Base-by-base conservation (phyloP, 2,888 invertebrate species). In the Cephus pygmeus region DNA sequence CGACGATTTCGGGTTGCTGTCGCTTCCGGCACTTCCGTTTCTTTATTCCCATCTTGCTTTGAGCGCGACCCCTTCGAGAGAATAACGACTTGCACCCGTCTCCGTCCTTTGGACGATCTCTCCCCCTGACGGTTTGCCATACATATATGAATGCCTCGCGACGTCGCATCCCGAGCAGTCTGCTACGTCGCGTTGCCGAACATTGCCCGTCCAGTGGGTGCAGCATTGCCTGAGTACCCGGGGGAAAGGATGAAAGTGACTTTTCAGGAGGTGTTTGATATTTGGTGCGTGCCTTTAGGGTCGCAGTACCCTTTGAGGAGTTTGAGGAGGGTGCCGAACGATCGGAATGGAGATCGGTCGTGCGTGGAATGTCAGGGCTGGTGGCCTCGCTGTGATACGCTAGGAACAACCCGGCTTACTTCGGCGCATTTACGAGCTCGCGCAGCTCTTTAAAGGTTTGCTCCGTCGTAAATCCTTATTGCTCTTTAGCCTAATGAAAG, bases 291-390 rank as follows among this genome's bases (percentile, higher is more conserved):
- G 56, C 56, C 56, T 56, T 23, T 56, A 56, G 56, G 56, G 56
- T 56, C 56, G 56, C 23, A 23, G 23, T 56, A 56, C 56, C 56
- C 56, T 56, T 56, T 56, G 56, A 56, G 56, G 15, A 56, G 56
- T 56, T 56, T 56, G 56, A 56, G 56, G 15, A 56, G 56, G 56
- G 56, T 56, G 56, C 56, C 15, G 56, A 56, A 56, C 56, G 56
- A 56, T 56, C 56, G 56, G 56, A 56, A 56, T 56, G 23, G 56
- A 80, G 83, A 80, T 82, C 81, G 79, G 76, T 80, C 82, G 78
- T 74, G 80, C 81, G 81, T 80, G 83, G 87, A 88, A 88, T 88
- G 87, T 86, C 87, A 87, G 80, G 85, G 82, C 79, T 81, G 84
- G 83, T 85, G 83, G 80, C 83, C 79, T 78, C 78, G 76, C 75